Percentiles rank a stretch among this genome's conserved stretches.
These are phyloP conservation scores for Apus apus DNA, from an alignment of 2,113 vertebrate genomes.

Conservation along the genomic window DNA sequence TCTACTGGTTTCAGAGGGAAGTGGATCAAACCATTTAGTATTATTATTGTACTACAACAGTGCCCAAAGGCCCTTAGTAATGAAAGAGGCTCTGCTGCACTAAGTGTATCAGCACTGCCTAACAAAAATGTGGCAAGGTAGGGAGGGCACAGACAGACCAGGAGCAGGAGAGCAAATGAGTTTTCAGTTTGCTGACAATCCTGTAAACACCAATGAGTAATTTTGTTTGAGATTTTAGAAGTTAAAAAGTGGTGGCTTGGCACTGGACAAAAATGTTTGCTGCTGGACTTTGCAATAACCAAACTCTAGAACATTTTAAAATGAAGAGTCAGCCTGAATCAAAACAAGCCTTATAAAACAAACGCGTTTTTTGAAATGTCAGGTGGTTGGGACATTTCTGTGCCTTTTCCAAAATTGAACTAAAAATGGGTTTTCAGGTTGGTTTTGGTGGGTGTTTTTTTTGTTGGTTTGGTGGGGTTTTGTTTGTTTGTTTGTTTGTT, in stretches of 20 bases:
- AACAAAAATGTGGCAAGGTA: not conserved
- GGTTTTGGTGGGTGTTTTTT: not conserved
- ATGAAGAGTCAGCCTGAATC: constrained; percentile 17
- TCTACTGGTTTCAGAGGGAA: not conserved
- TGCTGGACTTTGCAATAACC: not conserved
- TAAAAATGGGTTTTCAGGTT: not conserved
- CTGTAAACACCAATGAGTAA: not conserved
- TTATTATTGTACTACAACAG: not conserved
- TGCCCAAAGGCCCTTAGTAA: not conserved
- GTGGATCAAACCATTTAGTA: not conserved
- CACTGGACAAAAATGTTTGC: constrained; percentile 17
- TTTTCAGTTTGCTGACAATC: not conserved
- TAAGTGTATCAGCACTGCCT: not conserved
- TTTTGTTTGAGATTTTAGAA: constrained; percentile 12
- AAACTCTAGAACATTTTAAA: constrained; percentile 33
- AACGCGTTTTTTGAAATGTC: not conserved
- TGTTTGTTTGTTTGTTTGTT: not conserved
- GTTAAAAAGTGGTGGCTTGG: constrained; percentile 23
- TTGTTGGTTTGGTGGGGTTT: too few relatives aligned
- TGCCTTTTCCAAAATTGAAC: not conserved
- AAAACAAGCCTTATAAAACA: not conserved
- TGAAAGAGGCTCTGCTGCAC: not conserved
- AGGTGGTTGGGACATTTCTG: not conserved
- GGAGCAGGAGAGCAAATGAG: not conserved
- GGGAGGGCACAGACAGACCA: not conserved